Base-by-base conservation (phyloP, 2,888 invertebrate species). In the Petrolisthes manimaculis region DNA sequence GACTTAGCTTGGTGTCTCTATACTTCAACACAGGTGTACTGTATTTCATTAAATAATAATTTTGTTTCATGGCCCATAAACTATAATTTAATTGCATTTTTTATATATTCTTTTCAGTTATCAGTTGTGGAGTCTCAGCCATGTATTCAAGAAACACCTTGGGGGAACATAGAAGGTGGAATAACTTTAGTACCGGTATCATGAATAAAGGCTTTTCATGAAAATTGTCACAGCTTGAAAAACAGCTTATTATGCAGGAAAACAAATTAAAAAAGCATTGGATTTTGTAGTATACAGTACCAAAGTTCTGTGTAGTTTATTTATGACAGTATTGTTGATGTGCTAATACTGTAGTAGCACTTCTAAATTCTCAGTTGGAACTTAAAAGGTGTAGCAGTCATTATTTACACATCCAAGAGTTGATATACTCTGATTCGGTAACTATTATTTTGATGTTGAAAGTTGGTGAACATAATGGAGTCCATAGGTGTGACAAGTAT, bases 401-500 rank as follows among this genome's bases (percentile, higher is more conserved):
- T 71, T 71, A n/a, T 71, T 71, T 71, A 71, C 21, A 21, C 14
- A n/a, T 14, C 71, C 21, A 71, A 8, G 14, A 8, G 21, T 8
- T 71, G 21, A 71, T n/a, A 71, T 8, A 71, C 71, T 71, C 6
- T 21, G 6, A 8, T 71, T 8, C 71, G 14, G 14, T 18, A 71
- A 71, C n/a, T 71, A 21, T n/a, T 8, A 71, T 21, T n/a, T 18
- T 61, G 18, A 9, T 18, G 12, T 18, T 61, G 61, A 61, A 3
- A 12, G 61, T 61, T 9, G 18, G 56, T 56, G 81, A 56, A 56
- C 53, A 75, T 56, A 24, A 87, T 87, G 87, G 83, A 87, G 67
- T 83, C 87, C 12, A 77, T 87, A 21, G 78, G 74, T 61, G 80
- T 87, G 51, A 69, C 87, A 69, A 83, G 75, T 54, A 83, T 87